Evolutionary conservation across 2,888 invertebrate genomes (phyloP), one percentile per base, ranked within the genome.

Genomic region (Apoda limacodes): DNA sequence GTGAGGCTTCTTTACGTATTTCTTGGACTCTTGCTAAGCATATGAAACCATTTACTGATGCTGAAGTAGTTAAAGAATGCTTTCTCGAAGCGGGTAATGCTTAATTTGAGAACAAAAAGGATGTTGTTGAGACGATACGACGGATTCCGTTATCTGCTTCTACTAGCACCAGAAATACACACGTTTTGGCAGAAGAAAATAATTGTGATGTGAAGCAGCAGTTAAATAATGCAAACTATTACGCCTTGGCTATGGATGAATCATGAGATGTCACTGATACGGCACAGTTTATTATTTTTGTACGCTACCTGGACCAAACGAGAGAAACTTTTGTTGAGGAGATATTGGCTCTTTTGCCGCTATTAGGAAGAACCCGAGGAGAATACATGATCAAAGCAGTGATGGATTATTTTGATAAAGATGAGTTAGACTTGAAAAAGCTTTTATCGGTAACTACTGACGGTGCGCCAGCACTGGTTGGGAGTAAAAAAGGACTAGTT

Each of bases 211-310:
- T 37, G 34, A 39, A 37, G 26, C 33, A 23, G 35, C 35, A 41
- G 19, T 29, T 31, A 33, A 39, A 37, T 28, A 30, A 30, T 35
- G 32, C 36, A 34, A 26, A 41, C 35, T 34, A 32, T 39, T 42
- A 36, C 25, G 28, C 32, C 35, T 25, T 25, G 35, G 38, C 40
- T n/a, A n/a, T n/a, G n/a, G n/a, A n/a, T n/a, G n/a, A n/a, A n/a
- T n/a, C n/a, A n/a, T n/a, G n/a, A n/a, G n/a, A n/a, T n/a, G n/a
- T n/a, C n/a, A n/a, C n/a, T n/a, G n/a, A n/a, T n/a, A n/a, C n/a
- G n/a, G n/a, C n/a, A 36, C 42, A 36, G 33, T 37, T 44, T 20
- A 37, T 41, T 33, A 39, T 39, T 40, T 42, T 42, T 45, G 40
- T 43, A 37, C 37, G 37, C 25, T 39, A 42, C 35, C 29, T 42